These are phyloP conservation scores for Mesaphorura yosii DNA, from an alignment of 1,140 invertebrate species.

Conservation along the genomic window DNA sequence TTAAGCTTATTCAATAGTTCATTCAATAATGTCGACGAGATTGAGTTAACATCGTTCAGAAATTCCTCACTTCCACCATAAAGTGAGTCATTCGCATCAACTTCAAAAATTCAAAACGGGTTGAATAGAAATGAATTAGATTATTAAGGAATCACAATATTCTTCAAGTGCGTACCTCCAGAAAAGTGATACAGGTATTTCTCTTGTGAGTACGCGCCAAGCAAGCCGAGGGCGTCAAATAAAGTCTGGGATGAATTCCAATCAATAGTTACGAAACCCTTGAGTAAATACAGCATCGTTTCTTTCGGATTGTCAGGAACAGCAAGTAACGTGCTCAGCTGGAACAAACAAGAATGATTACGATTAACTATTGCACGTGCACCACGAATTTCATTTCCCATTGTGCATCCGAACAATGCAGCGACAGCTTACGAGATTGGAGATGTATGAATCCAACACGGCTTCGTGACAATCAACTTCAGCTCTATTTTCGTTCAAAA, in stretches of 20 bases:
- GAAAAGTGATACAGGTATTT: slow-evolving; percentile 68
- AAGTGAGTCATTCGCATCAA: slow-evolving; percentile 85
- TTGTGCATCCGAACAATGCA: slow-evolving; percentile 29
- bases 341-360: not conserved
- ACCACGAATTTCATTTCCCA: no score
- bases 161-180: slow-evolving; percentile 56
- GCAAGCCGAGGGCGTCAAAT: slow-evolving; percentile 57
- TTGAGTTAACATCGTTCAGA: slow-evolving; percentile 62
- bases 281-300: slow-evolving; percentile 62
- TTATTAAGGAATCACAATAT: not conserved
- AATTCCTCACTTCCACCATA: slow-evolving; percentile 83
- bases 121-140: not conserved
- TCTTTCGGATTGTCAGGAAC: slow-evolving; percentile 68
- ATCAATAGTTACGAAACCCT: slow-evolving; percentile 60
- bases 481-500: slow-evolving; percentile 52
- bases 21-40: slow-evolving; percentile 62
- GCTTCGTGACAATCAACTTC: slow-evolving; percentile 38
- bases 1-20: slow-evolving; percentile 61
- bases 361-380: no score
- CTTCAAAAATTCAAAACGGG: slow-evolving; percentile 42
- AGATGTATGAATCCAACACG: slow-evolving; percentile 61
- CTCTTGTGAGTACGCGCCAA: slow-evolving; percentile 62
- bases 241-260: slow-evolving; percentile 54
- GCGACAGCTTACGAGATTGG: slow-evolving; percentile 51
- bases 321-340: slow-evolving; percentile 31